Percentiles rank a stretch among this genome's conserved stretches.
Evolutionary conservation across 2,797 vertebrate species (phyloP).

Genomic region (Okamejei kenojei): DNA sequence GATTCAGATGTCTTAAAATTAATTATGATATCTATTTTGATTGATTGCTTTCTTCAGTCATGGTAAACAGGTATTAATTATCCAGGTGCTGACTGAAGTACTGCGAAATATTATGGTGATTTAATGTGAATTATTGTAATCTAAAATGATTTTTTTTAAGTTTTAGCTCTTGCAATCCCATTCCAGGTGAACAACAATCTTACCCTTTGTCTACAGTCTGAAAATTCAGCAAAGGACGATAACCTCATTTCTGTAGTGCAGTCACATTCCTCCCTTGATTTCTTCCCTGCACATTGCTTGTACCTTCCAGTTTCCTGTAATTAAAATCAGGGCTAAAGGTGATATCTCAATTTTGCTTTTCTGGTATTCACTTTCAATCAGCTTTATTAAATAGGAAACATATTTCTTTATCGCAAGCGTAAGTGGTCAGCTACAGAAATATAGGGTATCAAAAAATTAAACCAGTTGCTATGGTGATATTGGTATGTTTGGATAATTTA

Average conservation of each 20-base stretch:
- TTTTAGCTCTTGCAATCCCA: neutral
- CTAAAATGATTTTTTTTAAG: neutral
- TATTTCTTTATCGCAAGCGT: neutral
- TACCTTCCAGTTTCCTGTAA: slow-evolving; percentile 40
- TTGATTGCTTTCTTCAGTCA: neutral
- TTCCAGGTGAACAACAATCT: neutral
- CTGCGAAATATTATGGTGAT: neutral
- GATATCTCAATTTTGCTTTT: neutral
- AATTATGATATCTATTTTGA: neutral
- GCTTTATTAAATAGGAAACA: neutral
- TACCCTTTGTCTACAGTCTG: slow-evolving; percentile 26
- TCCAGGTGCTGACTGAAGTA: neutral
- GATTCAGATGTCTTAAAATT: neutral
- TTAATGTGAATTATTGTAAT: neutral
- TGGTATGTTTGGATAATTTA: neutral
- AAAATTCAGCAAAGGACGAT: slow-evolving; percentile 32
- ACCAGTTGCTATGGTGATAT: neutral
- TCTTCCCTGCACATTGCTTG: slow-evolving; percentile 43
- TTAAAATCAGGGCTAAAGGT: neutral
- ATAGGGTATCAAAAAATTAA: neutral
- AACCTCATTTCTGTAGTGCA: slow-evolving; percentile 40
- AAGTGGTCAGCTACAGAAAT: neutral
- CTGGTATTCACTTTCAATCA: neutral
- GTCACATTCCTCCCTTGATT: slow-evolving; percentile 39
- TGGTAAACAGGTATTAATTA: neutral